Conservation (phyloP, 2,888 invertebrate species). For the Periphyllus acericola region DNA sequence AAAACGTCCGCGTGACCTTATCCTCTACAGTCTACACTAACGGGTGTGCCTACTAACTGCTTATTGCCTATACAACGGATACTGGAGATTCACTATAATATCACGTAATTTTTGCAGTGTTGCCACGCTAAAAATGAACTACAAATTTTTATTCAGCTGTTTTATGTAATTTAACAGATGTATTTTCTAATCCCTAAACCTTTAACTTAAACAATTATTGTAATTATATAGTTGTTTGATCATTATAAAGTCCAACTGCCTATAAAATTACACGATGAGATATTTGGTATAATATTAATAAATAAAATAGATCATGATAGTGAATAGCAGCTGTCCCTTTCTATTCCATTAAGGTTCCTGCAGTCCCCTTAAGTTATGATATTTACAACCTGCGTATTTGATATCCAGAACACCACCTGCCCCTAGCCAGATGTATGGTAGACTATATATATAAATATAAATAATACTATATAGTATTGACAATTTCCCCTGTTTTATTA, state of each 20-base stretch:
- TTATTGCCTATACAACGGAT: neutral
- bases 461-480: neutral
- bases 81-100: conserved; percentile 4
- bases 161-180: neutral
- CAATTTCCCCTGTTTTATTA: neutral
- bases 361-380: conserved; percentile 5
- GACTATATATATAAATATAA: too few species aligned
- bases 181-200: neutral
- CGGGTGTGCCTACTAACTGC: neutral
- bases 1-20: conserved; percentile 41
- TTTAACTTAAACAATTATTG: neutral
- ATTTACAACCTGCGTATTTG: conserved; percentile 43
- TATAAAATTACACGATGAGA: neutral
- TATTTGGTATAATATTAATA: neutral
- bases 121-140: conserved; percentile 5
- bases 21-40: conserved; percentile 10
- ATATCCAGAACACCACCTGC: conserved; percentile 8
- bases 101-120: conserved; percentile 7
- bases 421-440: conserved; percentile 41
- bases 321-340: conserved; percentile 6
- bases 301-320: neutral
- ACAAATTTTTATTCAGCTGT: neutral
- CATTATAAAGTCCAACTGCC: neutral
- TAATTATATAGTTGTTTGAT: conserved; percentile 3
- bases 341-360: neutral